Evolutionary conservation across 1,140 invertebrate species (phyloP), one percentile per base, ranked within the genome.

Genomic region (Saccostrea cuccullata): DNA sequence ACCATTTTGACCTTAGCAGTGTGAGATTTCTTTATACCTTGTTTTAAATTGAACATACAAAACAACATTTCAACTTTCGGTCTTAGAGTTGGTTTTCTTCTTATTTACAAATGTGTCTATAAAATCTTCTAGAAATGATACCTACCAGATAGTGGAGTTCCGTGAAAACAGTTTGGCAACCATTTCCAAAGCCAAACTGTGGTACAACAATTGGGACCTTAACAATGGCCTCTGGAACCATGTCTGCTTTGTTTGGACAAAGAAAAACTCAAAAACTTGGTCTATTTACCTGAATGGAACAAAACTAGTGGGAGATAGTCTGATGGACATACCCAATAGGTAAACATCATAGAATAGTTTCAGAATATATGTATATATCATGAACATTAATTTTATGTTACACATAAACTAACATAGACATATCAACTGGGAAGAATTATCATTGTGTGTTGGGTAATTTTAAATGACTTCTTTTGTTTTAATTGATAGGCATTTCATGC

Each of bases 191-290:
- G 26, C 30, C 30, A 36, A 36, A 17, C 4, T 11, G 11, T 30
- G 70, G 26, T 77, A 12, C 15, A 11, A 17, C 13, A 5, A 30
- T 5, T 30, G 26, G 23, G 30, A 30, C 70, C 26, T 77, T 9
- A 77, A 77, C 26, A 77, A 77, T 77, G 70, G 23, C 26, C 70
- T 30, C 11, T 77, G 70, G 70, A 77, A 77, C 26, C 70, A 77
- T 30, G 70, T 77, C 1, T 77, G 70, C 26, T 77, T 77, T 77
- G 26, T 26, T 15, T 77, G 70, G 70, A 77, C 26, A 26, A 26
- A 77, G 70, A 13, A 30, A 30, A 77, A 77, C 30, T 77, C 15
- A 0, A 15, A 15, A 5, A 8, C 70, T 12, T 77, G 70, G 70
- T 77, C 70, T 2, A 23, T 77, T 8, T 77, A 30, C 30, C 36